Evolutionary conservation across 2,797 vertebrate genomes (phyloP).

Genomic region (Coregonus sp.): DNA sequence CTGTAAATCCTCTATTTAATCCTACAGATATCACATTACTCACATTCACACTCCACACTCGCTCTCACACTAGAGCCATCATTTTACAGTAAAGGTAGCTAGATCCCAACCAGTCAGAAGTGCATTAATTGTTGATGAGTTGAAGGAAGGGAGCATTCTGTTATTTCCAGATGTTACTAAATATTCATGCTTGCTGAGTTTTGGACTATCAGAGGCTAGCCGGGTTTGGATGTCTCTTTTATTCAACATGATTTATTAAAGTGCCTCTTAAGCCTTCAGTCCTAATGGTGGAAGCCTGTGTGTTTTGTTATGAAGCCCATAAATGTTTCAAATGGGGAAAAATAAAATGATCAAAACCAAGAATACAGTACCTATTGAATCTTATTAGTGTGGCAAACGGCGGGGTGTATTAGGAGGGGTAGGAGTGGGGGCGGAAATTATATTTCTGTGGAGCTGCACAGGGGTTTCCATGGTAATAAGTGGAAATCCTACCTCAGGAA

Average conservation of each 20-base stretch:
- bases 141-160: slow-evolving; percentile 18
- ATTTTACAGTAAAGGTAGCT: slow-evolving; percentile 8
- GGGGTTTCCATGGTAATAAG: slow-evolving; percentile 27
- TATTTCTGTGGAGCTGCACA: slow-evolving; percentile 4
- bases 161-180: slow-evolving; percentile 62
- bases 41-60: not conserved
- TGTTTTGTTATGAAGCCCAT: slow-evolving; percentile 71
- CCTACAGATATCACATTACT: not conserved
- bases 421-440: slow-evolving; percentile 8
- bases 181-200: slow-evolving; percentile 53
- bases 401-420: slow-evolving; percentile 22
- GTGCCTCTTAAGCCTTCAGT: slow-evolving; percentile 66
- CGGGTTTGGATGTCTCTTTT: slow-evolving; percentile 67
- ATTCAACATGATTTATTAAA: slow-evolving; percentile 74
- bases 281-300: slow-evolving; percentile 55
- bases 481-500: slow-evolving; percentile 11
- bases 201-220: slow-evolving; percentile 43
- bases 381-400: slow-evolving; percentile 49
- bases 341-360: slow-evolving; percentile 70
- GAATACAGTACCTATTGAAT: slow-evolving; percentile 66
- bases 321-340: slow-evolving; percentile 70
- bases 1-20: not conserved
- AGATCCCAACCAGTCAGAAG: slow-evolving; percentile 14
- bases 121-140: slow-evolving; percentile 50
- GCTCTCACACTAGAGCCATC: not conserved